Evolutionary conservation across 2,888 invertebrate species (phyloP), one percentile per base, ranked within the genome.

Genomic region (Cryptocephalus primarius): DNA sequence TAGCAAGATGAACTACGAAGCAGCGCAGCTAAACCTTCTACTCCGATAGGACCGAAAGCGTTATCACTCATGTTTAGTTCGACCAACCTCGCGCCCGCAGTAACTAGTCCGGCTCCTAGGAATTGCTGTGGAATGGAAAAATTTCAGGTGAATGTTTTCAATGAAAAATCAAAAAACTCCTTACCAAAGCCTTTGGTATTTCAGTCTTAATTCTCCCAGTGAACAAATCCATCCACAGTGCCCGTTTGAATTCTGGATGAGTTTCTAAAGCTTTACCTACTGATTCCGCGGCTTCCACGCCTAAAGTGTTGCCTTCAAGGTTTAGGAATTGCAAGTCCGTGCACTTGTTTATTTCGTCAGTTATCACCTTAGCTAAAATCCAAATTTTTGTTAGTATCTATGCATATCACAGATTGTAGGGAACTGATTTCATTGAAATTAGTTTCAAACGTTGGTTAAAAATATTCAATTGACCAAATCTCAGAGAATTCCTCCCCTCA

Each of bases 141-240:
- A 36, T 9, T 10, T 12, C 22, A 32, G 8, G 1, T 14, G 11
- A 40, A 14, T 3, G 9, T 36, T 36, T 6, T 36, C 11, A 36
- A 36, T 38, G 32, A 8, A 32, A 4, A 32, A 32, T 4, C 12
- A 22, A 22, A 6, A 6, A 22, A 22, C 6, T 22, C 14, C 73
- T 72, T 68, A 86, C 87, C 66, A 99, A 68, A 8, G 96, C 93
- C 38, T 81, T 77, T 0, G 97, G 97, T 62, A 99, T 97, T 74
- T 99, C 97, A 0, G 86, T 79, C 69, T 95, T 97, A 72, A 92
- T 79, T 42, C 99, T 75, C 0, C 96, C 90, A 0, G 97, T 97
- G 66, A 99, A 99, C 79, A 99, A 83, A 63, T 99, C 96, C 49
- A 92, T 93, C 88, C 95, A 96, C 45, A 88, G 69, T 0, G 94